Percentiles rank a stretch among this genome's conserved stretches.
Evolutionary conservation across 2,113 vertebrate genomes (phyloP).

Genomic region (Menidia beryllina): DNA sequence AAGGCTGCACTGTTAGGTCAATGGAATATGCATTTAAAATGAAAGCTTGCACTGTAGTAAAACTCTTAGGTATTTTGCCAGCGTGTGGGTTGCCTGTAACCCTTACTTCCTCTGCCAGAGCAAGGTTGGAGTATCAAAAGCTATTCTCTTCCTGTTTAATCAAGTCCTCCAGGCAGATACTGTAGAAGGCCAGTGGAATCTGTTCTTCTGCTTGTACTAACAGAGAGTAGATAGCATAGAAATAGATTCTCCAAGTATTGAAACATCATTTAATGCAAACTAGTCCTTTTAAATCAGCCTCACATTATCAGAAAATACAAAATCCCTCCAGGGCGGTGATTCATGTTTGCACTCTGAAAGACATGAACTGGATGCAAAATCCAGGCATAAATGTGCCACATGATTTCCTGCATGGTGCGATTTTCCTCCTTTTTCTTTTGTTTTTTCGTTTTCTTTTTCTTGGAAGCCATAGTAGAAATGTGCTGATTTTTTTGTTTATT

Average conservation of each 20-base stretch:
- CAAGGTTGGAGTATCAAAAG: slow-evolving; percentile 67
- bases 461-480: no score
- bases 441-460: background rate
- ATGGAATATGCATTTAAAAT: slow-evolving; percentile 47
- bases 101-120: slow-evolving; percentile 68
- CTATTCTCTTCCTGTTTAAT: slow-evolving; percentile 76
- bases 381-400: slow-evolving; percentile 53
- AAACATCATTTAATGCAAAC: slow-evolving; percentile 54
- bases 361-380: slow-evolving; percentile 61
- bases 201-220: slow-evolving; percentile 47
- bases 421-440: background rate
- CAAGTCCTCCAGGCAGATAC: slow-evolving; percentile 74
- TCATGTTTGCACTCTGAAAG: slow-evolving; percentile 65
- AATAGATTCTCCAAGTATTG: slow-evolving; percentile 37
- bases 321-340: slow-evolving; percentile 58
- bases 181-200: slow-evolving; percentile 58
- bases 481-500: background rate
- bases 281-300: slow-evolving; percentile 59
- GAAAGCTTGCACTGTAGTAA: slow-evolving; percentile 52
- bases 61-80: slow-evolving; percentile 61
- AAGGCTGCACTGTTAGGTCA: slow-evolving; percentile 35
- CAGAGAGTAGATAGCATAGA: slow-evolving; percentile 49
- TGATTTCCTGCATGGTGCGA: slow-evolving; percentile 31
- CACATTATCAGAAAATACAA: slow-evolving; percentile 52
- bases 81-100: slow-evolving; percentile 72